Evolutionary conservation across 2,888 invertebrate species (phyloP), one percentile per base, ranked within the genome.

Genomic region (Zeuzera pyrina): DNA sequence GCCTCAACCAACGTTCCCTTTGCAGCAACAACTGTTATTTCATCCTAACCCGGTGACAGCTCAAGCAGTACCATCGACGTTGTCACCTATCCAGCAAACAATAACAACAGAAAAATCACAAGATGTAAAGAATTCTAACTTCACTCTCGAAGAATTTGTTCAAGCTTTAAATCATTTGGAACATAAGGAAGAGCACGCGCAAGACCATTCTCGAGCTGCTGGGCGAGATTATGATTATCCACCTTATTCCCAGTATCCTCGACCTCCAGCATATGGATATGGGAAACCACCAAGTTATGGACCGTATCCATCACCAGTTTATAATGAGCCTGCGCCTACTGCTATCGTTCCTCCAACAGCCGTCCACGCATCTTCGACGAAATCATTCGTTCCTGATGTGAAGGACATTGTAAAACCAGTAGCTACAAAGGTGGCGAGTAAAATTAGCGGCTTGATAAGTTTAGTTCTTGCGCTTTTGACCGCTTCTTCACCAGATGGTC

Each of bases 381-480:
- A 55, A 22, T 42, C 63, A 3, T 28, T 60, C 15, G 61, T 62
- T 37, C 52, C 59, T 15, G 56, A 57, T 29, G 8, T 11, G n/a
- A 45, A 55, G 12, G 52, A 59, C 16, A 36, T 79, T 8, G 43
- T 70, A 7, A 60, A 70, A 35, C 69, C 79, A 21, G 47, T 65
- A 6, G 45, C 66, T 7, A 49, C 59, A 2, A 76, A 71, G 45
- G 55, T 57, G 27, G 52, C 71, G 1, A 52, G 54, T 22, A 81
- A 78, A 59, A 43, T 67, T 30, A 64, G 61, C 27, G 69, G 74
- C 19, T 43, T 84, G 23, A 54, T 77, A 15, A 55, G 69, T 12
- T 49, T 83, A 27, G 52, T 74, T 6, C 45, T 76, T 11, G 51
- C 70, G 14, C 49, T 81, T 5, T 45, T 83, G 12, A 57, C 63